A percentile compares a stretch with the other conserved stretches of the same genome.
These are phyloP conservation scores for Sialis fuliginosa DNA, from an alignment of 2,888 invertebrate genomes.

Conservation along the genomic window DNA sequence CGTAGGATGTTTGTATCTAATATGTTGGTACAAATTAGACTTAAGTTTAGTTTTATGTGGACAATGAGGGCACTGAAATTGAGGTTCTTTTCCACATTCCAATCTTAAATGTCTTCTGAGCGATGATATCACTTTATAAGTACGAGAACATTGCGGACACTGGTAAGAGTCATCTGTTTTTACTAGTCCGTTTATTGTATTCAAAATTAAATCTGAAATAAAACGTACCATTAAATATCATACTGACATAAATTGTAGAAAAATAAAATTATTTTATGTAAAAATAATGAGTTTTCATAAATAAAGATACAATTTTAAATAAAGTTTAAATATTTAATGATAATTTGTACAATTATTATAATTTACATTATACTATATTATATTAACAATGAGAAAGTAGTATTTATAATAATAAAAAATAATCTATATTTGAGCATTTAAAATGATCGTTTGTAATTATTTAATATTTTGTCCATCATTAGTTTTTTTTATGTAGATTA, in stretches of 20 bases:
- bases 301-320: too few species aligned
- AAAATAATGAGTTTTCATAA: too few species aligned
- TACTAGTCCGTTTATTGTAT: neutral
- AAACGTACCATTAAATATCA: neutral
- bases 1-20: conserved; percentile 6
- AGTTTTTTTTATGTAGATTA: too few species aligned
- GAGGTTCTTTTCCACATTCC: conserved; percentile 35
- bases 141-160: conserved; percentile 32
- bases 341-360: too few species aligned
- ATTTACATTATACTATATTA: too few species aligned
- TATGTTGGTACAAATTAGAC: conserved; percentile 8
- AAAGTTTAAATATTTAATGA: too few species aligned
- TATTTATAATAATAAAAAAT: too few species aligned
- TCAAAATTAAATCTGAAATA: neutral
- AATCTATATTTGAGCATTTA: too few species aligned
- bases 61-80: conserved; percentile 31
- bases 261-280: neutral
- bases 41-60: conserved; percentile 15
- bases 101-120: conserved; percentile 31
- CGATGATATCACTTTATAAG: conserved; percentile 33
- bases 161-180: conserved; percentile 8
- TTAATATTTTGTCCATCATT: too few species aligned
- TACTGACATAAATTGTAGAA: neutral
- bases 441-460: too few species aligned
- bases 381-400: too few species aligned